Conservation (phyloP, 2,888 invertebrate genomes). For the Caenorhabditis sulstoni region DNA sequence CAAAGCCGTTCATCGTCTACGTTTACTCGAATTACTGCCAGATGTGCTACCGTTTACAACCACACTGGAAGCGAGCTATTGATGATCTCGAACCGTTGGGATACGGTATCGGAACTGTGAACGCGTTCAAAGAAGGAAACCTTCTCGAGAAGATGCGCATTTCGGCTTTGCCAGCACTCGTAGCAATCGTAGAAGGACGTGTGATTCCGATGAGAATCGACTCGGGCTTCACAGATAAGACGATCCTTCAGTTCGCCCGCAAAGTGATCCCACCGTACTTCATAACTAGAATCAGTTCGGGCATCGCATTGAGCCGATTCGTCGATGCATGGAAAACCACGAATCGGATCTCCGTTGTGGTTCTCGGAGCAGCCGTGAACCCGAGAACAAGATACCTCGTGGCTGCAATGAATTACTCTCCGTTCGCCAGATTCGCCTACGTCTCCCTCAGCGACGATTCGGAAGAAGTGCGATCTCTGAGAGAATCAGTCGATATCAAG, state of each 20-base stretch:
- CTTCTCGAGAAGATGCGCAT: slow-evolving; percentile 81
- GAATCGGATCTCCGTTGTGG: slow-evolving; percentile 76
- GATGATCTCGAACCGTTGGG: slow-evolving; percentile 82
- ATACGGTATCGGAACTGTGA: slow-evolving; percentile 82
- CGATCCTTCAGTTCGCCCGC: slow-evolving; percentile 80
- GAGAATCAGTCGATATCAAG: slow-evolving; percentile 72
- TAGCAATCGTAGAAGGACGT: slow-evolving; percentile 82
- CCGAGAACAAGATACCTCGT: slow-evolving; percentile 77
- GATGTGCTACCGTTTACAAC: slow-evolving; percentile 81
- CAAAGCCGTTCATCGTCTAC: slow-evolving; percentile 82
- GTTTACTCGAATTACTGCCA: slow-evolving; percentile 82
- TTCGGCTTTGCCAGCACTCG: slow-evolving; percentile 81
- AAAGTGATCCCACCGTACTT: slow-evolving; percentile 80
- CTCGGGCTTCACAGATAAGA: slow-evolving; percentile 69
- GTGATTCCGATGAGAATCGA: slow-evolving; percentile 78
- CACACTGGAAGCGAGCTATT: slow-evolving; percentile 81
- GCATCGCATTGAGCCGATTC: slow-evolving; percentile 71
- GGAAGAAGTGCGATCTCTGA: slow-evolving; percentile 60
- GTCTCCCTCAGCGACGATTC: slow-evolving; percentile 54
- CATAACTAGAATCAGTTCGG: slow-evolving; percentile 64
- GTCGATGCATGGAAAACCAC: slow-evolving; percentile 75
- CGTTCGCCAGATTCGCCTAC: slow-evolving; percentile 77
- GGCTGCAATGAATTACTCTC: slow-evolving; percentile 76
- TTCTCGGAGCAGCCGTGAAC: slow-evolving; percentile 72
- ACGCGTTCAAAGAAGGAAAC: slow-evolving; percentile 81